Evolutionary conservation across 2,113 vertebrate genomes (phyloP), one percentile per base, ranked within the genome.

Genomic region (Etheostoma spectabile): DNA sequence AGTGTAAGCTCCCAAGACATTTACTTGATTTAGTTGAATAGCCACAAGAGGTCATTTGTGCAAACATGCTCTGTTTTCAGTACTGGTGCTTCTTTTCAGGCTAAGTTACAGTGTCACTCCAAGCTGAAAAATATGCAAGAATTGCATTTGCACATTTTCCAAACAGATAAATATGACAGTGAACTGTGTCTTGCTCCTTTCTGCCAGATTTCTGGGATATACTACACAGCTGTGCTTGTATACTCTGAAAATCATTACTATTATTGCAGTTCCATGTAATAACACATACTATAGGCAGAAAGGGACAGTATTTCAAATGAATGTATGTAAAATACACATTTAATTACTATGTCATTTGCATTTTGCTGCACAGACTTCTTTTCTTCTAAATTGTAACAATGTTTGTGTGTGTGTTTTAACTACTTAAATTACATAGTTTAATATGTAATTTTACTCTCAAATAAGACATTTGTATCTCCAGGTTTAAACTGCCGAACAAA

Each of bases 191-290:
- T 59, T 35, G 13, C 46, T 66, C 19, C 56, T 48, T 49, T 71
- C 62, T 68, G 61, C 3, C 70, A 67, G 15, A 48, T 67, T 72
- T 68, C 60, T 52, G 15, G 33, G 16, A 53, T 33, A 38, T 22
- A 35, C 42, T 63, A 6, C 53, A 59, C 77, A 73, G 67, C 74
- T 83, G 66, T 84, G 57, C 21, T 49, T 19, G n/a, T 38, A 52
- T 33, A 22, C 45, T 73, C 63, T 30, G 46, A 72, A 74, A 82
- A 74, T 27, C 14, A 57, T 56, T 27, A 12, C 60, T 68, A 65
- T 56, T 22, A 48, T 60, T 22, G 8, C 46, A 6, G 35, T 64
- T 66, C 38, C n/a, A 65, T 11, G 63, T 53, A 51, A 76, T 51
- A 30, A 22, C 13, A 11, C 35, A 11, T 8, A 22, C 35, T 21